Evolutionary conservation across 2,113 vertebrate species (phyloP), one percentile per base, ranked within the genome.

Genomic region (Gallinago jamesoni): DNA sequence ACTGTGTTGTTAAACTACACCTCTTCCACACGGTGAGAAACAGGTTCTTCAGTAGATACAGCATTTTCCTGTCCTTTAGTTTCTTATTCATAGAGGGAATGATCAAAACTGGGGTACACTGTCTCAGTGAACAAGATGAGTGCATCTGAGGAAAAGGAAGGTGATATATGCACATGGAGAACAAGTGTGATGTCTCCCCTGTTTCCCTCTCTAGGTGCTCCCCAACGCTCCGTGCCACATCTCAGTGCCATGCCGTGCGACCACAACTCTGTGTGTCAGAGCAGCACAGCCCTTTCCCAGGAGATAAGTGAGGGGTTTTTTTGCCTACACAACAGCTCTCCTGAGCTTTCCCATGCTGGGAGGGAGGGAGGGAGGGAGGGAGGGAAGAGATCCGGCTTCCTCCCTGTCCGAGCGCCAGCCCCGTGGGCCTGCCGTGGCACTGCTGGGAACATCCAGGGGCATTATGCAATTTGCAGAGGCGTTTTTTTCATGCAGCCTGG

Each of bases 391-490:
- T 94, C 83, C 5, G 9, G 88, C 89, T 93, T 93, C 89, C 90
- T 94, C 88, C 73, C 86, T 87, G 89, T 89, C 92, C 30, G 0
- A 94, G 79, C 2, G 27, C 75, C 90, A 95, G 90, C 56, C 83
- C 74, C 1, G 14, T 89, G 87, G 63, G 92, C 78, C 92, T 96
- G 74, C 92, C 70, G 5, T 55, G 85, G 80, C 77, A 63, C 96
- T 88, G 94, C 92, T 96, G 90, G 89, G 69, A 94, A 92, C 90
- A 96, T 89, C 86, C 77, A 75, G 77, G 83, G 77, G 83, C 92
- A 95, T 96, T 96, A 60, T 87, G 95, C 91, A 95, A 96, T 94
- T 64, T 87, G 92, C 96, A 96, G 94, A 89, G 95, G 92, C 45
- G 81, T 30, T 95, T 91, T 30, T 91, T 95, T 83, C 79, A 85